phyloP scores from a whole-genome alignment of 1,140 invertebrate species.

The Mamestra configurata region DNA sequence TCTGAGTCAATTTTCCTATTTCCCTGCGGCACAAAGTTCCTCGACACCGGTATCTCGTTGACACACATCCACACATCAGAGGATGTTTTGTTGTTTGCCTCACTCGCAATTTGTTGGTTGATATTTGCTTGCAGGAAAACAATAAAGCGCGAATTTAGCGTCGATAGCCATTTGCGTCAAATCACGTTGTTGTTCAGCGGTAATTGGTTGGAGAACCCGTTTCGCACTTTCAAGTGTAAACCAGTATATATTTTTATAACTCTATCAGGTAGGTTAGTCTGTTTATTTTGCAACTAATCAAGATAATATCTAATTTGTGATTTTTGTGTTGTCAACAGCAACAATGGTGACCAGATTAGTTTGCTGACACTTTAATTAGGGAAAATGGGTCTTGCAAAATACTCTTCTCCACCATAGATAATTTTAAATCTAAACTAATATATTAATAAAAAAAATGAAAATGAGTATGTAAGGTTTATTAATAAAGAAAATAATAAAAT shows the following conservation, averaged over 20 bases:
- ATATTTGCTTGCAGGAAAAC: conserved; percentile 50
- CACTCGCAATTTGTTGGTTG: conserved; percentile 39
- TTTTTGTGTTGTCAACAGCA: neutral
- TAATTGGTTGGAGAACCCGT: conserved; percentile 69
- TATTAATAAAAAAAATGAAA: no score
- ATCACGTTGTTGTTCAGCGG: conserved; percentile 66
- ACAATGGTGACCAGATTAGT: no score
- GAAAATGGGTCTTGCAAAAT: no score
- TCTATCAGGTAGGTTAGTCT: conserved; percentile 32
- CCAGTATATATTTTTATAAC: conserved; percentile 69
- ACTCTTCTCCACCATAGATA: no score
- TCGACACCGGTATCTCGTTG: conserved; percentile 34
- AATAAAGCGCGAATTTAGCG: conserved; percentile 61
- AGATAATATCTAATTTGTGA: neutral
- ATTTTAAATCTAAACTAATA: no score
- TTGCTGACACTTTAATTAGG: no score
- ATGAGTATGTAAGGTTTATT: no score
- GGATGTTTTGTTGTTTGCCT: conserved; percentile 25
- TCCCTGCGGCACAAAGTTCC: conserved; percentile 1
- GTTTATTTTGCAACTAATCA: conserved; percentile 35
- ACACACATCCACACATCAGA: conserved; percentile 33
- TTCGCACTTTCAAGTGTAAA: conserved; percentile 69
- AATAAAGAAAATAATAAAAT: no score
- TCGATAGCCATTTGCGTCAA: conserved; percentile 61
- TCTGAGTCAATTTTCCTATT: conserved; percentile 14